phyloP scores from a whole-genome alignment of 2,888 invertebrate species.

The Sminthurides aquaticus region DNA sequence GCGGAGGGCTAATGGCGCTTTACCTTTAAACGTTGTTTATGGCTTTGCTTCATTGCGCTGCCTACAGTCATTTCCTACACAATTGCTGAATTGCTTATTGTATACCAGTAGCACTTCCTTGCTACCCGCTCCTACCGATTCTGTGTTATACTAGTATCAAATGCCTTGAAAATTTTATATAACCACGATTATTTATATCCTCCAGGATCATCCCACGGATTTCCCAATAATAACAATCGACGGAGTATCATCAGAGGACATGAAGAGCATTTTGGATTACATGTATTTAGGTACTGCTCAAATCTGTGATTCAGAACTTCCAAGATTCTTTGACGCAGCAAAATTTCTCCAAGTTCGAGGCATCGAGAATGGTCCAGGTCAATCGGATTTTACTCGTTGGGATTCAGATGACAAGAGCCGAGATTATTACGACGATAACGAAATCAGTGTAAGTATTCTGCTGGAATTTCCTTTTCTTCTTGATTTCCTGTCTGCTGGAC shows the following conservation, averaged over 20 bases:
- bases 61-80: no score
- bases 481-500: background rate
- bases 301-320: conserved; percentile 1
- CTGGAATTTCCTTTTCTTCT: background rate
- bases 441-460: background rate
- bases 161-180: no score
- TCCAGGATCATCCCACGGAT: conserved; percentile 4
- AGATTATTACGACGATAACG: background rate
- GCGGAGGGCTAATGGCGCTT: no score
- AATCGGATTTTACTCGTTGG: background rate
- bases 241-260: background rate
- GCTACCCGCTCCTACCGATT: no score
- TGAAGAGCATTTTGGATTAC: conserved; percentile 12
- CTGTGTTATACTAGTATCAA: no score
- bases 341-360: conserved; percentile 9
- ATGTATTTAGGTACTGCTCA: conserved; percentile 11
- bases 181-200: background rate
- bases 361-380: background rate
- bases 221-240: conserved; percentile 13
- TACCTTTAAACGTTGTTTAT: no score
- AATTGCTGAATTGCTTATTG: no score
- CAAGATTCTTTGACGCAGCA: conserved; percentile 3
- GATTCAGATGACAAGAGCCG: background rate
- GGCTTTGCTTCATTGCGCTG: no score
- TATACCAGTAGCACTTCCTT: no score